A percentile compares a stretch with the other conserved stretches of the same genome.
These are phyloP conservation scores for Mimas tiliae DNA, from an alignment of 2,888 invertebrate genomes.

Conservation along the genomic window DNA sequence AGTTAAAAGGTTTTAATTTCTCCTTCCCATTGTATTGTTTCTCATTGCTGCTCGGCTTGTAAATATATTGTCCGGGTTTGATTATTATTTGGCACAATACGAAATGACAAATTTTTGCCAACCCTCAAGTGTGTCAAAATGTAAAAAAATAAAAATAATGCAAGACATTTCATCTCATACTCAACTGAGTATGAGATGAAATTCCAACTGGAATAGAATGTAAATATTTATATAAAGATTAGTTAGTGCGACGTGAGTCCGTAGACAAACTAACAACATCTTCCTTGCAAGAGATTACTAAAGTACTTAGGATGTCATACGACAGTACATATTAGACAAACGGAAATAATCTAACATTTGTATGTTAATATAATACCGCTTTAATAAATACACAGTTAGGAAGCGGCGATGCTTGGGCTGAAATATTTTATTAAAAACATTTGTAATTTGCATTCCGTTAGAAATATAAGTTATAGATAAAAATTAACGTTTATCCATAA, in stretches of 20 bases:
- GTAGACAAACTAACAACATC: constrained; percentile 43
- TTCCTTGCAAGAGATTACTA: constrained; percentile 42
- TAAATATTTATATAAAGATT: constrained; percentile 49
- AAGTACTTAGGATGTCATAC: constrained; percentile 29
- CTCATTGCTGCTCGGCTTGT: neutral
- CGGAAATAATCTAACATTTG: constrained; percentile 23
- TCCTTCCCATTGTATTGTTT: neutral
- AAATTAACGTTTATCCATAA: constrained; percentile 18
- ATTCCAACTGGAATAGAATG: constrained; percentile 48
- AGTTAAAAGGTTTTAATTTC: neutral
- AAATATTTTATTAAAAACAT: constrained; percentile 23
- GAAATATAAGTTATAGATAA: constrained; percentile 24
- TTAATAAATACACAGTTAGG: constrained; percentile 21
- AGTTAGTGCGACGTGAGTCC: constrained; percentile 47
- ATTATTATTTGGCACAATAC: neutral
- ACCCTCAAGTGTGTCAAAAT: constrained; percentile 59
- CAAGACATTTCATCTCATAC: constrained; percentile 47
- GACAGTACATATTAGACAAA: constrained; percentile 15
- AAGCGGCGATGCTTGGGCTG: constrained; percentile 24
- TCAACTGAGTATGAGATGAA: too few species aligned
- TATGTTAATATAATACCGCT: constrained; percentile 22
- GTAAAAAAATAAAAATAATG: constrained; percentile 50
- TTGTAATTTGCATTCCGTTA: constrained; percentile 23
- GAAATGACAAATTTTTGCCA: constrained; percentile 49
- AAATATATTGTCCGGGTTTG: neutral